Conservation (phyloP, 1,140 invertebrate genomes). For the Sarcophaga bullata region DNA sequence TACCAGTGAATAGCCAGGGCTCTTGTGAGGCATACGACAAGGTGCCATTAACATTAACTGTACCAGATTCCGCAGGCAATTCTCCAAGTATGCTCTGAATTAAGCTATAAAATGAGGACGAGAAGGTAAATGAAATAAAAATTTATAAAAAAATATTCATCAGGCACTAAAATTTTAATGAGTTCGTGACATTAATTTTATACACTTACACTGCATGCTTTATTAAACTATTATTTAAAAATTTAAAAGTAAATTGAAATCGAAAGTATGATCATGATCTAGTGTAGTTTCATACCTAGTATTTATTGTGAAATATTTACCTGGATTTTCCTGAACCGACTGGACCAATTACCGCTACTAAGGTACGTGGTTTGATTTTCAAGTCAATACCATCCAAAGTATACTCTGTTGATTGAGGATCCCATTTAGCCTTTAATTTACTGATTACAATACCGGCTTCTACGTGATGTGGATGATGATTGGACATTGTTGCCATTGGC, state of each 20-base stretch:
- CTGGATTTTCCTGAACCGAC: slow-evolving; percentile 80
- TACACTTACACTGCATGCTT: too few species aligned
- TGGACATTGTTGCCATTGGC: slow-evolving; percentile 39
- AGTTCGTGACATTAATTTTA: too few species aligned
- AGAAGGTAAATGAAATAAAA: too few species aligned
- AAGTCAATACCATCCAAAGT: slow-evolving; percentile 73
- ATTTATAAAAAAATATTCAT: too few species aligned
- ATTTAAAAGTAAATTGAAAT: too few species aligned
- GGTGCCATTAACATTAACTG: slow-evolving; percentile 76
- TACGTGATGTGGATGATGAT: slow-evolving; percentile 45
- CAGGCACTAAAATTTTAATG: too few species aligned
- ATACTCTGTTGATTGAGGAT: slow-evolving; percentile 61
- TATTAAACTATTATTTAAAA: too few species aligned
- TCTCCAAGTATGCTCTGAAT: slow-evolving; percentile 85
- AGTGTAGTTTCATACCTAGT: too few species aligned
- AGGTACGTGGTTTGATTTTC: slow-evolving; percentile 72
- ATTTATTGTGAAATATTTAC: slow-evolving; percentile 16
- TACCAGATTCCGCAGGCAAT: slow-evolving; percentile 75
- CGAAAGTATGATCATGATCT: too few species aligned
- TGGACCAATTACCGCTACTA: slow-evolving; percentile 77
- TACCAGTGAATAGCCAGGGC: slow-evolving; percentile 86
- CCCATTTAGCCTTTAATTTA: slow-evolving; percentile 62
- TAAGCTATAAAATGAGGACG: slow-evolving; percentile 68
- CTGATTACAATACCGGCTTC: slow-evolving; percentile 51
- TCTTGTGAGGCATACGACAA: slow-evolving; percentile 93